Evolutionary conservation across 2,888 invertebrate species (phyloP).

Genomic region (Drosophila subquinaria): DNA sequence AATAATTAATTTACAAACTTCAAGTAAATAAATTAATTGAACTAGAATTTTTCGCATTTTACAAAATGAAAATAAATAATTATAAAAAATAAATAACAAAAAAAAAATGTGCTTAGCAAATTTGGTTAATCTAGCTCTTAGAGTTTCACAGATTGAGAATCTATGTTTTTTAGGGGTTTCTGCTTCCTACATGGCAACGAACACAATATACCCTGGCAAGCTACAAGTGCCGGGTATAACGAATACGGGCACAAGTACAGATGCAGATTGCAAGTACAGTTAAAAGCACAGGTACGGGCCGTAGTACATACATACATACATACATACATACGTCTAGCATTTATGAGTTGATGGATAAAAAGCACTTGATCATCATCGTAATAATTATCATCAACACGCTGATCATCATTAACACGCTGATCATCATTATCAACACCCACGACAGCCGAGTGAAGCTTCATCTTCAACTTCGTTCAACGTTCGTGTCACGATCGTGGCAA

Average conservation of each 20-base stretch:
- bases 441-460: neutral
- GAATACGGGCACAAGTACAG: constrained; percentile 6
- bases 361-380: constrained; percentile 6
- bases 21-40: too few relatives aligned
- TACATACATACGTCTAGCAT: neutral
- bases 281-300: constrained; percentile 5
- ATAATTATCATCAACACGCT: constrained; percentile 4
- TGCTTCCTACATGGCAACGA: neutral
- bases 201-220: neutral
- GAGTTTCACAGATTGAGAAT: too few relatives aligned
- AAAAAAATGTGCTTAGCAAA: too few relatives aligned
- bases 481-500: neutral
- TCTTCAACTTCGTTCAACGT: neutral
- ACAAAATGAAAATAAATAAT: too few relatives aligned
- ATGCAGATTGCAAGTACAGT: neutral
- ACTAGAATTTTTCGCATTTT: too few relatives aligned
- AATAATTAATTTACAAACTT: too few relatives aligned
- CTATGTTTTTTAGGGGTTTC: too few relatives aligned
- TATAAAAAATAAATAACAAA: too few relatives aligned
- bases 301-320: neutral
- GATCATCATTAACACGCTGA: neutral
- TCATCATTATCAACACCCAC: constrained; percentile 9
- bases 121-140: too few relatives aligned
- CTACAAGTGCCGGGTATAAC: constrained; percentile 29
- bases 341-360: constrained; percentile 7